Evolutionary conservation across 2,113 vertebrate genomes (phyloP).

Genomic region (Dermatemys mawii): DNA sequence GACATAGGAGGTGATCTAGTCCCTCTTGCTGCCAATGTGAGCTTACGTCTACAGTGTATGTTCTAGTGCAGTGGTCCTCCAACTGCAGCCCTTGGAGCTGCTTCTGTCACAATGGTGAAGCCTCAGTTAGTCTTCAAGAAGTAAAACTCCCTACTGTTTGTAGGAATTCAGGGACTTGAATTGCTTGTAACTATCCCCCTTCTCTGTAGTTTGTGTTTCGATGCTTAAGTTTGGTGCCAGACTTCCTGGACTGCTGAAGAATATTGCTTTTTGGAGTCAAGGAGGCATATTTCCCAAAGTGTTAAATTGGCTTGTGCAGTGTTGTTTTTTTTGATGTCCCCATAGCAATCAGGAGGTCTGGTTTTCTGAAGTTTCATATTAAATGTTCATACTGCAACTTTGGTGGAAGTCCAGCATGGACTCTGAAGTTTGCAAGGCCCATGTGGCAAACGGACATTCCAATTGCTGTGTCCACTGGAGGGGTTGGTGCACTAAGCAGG

Average conservation of each 20-base stretch:
- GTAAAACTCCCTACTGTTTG: conserved; percentile 45
- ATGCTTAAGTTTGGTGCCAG: neutral
- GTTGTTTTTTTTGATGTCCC: accelerated
- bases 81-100: conserved; percentile 38
- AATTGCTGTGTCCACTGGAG: conserved; percentile 43
- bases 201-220: neutral
- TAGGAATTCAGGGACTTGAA: neutral
- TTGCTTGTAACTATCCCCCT: neutral
- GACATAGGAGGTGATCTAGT: neutral
- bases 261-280: neutral
- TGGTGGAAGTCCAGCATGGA: neutral
- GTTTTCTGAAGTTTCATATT: neutral
- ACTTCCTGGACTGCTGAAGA: neutral
- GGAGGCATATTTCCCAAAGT: neutral
- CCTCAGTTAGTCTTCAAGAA: conserved; percentile 33
- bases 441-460: conserved; percentile 17
- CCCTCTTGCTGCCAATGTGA: neutral
- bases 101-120: conserved; percentile 35
- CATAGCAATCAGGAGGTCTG: neutral
- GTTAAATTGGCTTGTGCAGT: neutral
- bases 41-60: conserved; percentile 22
- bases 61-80: conserved; percentile 16
- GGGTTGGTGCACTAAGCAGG: conserved; percentile 26
- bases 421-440: conserved; percentile 36
- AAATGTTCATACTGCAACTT: neutral